Conservation (phyloP, 2,888 invertebrate species). For the Phytoseiulus persimilis region DNA sequence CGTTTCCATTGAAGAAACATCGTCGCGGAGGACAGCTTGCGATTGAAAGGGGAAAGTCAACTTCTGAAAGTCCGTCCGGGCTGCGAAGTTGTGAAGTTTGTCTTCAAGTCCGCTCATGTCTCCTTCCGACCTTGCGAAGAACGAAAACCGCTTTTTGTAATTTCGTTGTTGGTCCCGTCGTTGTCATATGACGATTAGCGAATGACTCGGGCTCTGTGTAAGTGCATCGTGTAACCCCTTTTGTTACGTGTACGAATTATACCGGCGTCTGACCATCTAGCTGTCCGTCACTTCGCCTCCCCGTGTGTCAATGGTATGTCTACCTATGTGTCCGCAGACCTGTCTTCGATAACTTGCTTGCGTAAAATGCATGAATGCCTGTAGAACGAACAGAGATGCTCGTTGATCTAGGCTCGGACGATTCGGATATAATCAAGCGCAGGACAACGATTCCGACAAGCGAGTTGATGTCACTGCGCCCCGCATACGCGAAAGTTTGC, state of each 20-base stretch:
- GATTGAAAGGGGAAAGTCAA: too few species aligned
- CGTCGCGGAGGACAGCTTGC: too few species aligned
- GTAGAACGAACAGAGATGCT: not conserved
- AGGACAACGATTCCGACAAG: not conserved
- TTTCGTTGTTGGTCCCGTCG: not conserved
- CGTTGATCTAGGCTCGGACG: not conserved
- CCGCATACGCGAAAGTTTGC: not conserved
- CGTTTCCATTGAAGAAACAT: too few species aligned
- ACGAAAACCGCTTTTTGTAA: not conserved
- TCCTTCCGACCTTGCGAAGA: too few species aligned
- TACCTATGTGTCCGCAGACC: not conserved
- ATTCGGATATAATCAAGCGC: not conserved
- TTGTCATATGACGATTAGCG: not conserved
- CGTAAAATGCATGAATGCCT: not conserved
- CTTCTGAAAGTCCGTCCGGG: too few species aligned
- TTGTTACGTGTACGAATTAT: not conserved
- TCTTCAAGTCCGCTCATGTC: too few species aligned
- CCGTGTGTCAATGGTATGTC: not conserved
- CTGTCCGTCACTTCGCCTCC: not conserved
- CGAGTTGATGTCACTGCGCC: not conserved
- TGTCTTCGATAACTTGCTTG: not conserved
- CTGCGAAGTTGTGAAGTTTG: too few species aligned
- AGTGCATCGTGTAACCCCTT: not conserved
- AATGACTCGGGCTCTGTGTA: not conserved
- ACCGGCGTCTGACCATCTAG: not conserved